Conservation (phyloP, 2,113 vertebrate genomes). For the Mellivora capensis region DNA sequence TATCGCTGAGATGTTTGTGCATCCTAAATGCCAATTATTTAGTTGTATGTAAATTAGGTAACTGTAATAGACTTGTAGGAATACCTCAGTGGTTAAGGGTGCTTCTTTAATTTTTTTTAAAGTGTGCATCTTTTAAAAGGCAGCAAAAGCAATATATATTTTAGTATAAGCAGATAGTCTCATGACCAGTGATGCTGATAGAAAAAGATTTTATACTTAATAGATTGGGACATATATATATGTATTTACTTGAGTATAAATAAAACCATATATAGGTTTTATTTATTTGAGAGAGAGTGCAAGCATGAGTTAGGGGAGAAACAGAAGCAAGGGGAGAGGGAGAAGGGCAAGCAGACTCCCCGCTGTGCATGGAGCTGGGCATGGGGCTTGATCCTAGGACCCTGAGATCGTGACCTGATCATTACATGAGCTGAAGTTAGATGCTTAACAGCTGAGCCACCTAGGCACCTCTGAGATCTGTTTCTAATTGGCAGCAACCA, state of each 20-base stretch:
- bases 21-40: not conserved
- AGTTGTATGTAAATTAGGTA: not conserved
- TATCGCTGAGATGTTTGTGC: not conserved
- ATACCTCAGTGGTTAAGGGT: not conserved
- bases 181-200: not conserved
- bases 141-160: not conserved
- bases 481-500: not conserved
- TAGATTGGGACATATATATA: not conserved
- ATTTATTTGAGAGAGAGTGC: not conserved
- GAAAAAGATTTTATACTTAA: not conserved
- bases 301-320: not conserved
- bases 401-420: not conserved
- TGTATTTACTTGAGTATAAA: not conserved
- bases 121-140: not conserved
- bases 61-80: not conserved
- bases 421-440: too few species aligned
- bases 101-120: not conserved
- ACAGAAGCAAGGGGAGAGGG: not conserved
- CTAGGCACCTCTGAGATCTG: not conserved
- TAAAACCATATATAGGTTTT: not conserved
- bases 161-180: not conserved
- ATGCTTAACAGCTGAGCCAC: not conserved
- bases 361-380: not conserved
- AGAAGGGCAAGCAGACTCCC: not conserved
- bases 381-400: not conserved